A percentile compares a stretch with the other conserved stretches of the same genome.
phyloP scores from a whole-genome alignment of 2,113 vertebrate species.

The Aspiorhynchus laticeps region DNA sequence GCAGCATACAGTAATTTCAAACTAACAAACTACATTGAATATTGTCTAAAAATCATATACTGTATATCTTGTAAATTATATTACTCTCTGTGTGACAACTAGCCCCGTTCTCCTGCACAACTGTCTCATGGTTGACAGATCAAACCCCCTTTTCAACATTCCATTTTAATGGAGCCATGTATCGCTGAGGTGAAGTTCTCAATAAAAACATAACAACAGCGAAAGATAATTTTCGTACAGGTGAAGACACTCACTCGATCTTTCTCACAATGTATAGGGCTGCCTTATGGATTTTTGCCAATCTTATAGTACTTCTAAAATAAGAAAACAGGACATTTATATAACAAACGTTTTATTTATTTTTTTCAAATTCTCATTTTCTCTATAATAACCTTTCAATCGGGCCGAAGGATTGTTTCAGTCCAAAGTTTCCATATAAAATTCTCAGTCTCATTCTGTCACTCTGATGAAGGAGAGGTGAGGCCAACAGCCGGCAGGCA shows the following conservation, averaged over 20 bases:
- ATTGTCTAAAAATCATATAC: neutral
- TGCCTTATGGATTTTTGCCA: constrained; percentile 21
- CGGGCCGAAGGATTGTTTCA: neutral
- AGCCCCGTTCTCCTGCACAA: neutral
- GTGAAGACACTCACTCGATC: neutral
- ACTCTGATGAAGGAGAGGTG: constrained; percentile 2
- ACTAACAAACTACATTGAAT: neutral
- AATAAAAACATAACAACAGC: neutral
- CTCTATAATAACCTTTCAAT: constrained; percentile 12
- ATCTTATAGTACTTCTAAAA: constrained; percentile 43
- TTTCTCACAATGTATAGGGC: constrained; percentile 7
- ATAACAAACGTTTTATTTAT: constrained; percentile 22
- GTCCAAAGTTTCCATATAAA: neutral
- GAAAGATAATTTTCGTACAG: neutral
- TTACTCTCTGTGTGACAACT: neutral
- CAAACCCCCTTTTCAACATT: neutral
- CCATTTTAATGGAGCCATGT: neutral
- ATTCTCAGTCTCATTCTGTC: constrained; percentile 13
- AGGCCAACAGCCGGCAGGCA: neutral
- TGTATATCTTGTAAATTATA: neutral
- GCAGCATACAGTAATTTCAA: neutral
- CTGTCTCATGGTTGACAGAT: neutral
- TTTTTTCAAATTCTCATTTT: constrained; percentile 10
- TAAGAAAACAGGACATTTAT: constrained; percentile 55
- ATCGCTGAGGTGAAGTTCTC: neutral